Evolutionary conservation across 2,888 invertebrate genomes (phyloP), one percentile per base, ranked within the genome.

Genomic region (Philereme transversata): DNA sequence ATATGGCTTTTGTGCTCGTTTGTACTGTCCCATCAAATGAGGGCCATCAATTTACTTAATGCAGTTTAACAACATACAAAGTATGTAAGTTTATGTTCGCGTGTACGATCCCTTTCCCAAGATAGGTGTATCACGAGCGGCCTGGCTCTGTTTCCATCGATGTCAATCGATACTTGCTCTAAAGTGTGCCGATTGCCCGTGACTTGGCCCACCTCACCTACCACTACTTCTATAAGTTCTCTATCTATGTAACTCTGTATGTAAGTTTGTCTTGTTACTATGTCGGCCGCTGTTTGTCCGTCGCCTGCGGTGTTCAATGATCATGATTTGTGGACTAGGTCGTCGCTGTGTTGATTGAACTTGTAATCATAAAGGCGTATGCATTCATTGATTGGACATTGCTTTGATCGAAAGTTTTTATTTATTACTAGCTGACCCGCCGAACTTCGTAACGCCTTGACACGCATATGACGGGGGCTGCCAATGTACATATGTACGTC

Each of bases 151-250:
- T 77, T 82, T 76, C 72, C 72, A 81, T 78, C 73, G 77, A 82
- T 82, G 83, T 79, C 81, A 79, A 76, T 79, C 75, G 76, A 76
- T 79, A 79, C 77, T 71, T 61, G 76, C 67, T 71, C 68, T 70
- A 53, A 80, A 76, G 81, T 81, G 67, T 78, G 79, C 70, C 79
- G 76, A 67, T 75, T 71, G 71, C 68, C 65, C 61, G 69, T 60
- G 67, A 72, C 63, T 65, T 70, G 64, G 10, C 65, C 71, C 73
- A 68, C 69, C 58, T 64, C 68, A 66, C 47, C 41, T 49, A 58
- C 58, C 47, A 35, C 47, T 34, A 9, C 5, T 9, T 22, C 22
- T n/a, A 22, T 22, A 22, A 22, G 1, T 22, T 38, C 36, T 38
- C 36, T 38, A 38, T 9, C n/a, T 51, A 50, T 44, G 34, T 45